Evolutionary conservation across 1,140 invertebrate genomes (phyloP).

Genomic region (Sinella curviseta): DNA sequence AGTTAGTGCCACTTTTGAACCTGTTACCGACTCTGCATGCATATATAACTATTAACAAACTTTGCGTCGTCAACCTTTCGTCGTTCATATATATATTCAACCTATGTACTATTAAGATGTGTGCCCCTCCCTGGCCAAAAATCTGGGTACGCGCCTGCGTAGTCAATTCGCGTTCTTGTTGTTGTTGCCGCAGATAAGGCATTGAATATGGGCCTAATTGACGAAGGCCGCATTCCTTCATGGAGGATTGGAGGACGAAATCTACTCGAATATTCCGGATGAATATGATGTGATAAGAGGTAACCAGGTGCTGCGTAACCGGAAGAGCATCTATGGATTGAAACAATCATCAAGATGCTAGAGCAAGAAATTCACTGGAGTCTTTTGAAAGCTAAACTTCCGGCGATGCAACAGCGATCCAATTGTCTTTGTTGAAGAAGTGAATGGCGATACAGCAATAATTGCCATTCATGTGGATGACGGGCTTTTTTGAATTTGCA

Average conservation of each 20-base stretch:
- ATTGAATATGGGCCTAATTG: conserved; percentile 35
- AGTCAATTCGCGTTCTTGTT: conserved; percentile 49
- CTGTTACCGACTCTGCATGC: too few relatives aligned
- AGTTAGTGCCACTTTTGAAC: too few relatives aligned
- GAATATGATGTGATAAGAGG: conserved; percentile 36
- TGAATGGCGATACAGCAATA: conserved; percentile 44
- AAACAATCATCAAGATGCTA: conserved; percentile 49
- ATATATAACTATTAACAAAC: too few relatives aligned
- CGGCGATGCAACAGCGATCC: conserved; percentile 51
- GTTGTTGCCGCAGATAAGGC: conserved; percentile 41
- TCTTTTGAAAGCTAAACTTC: conserved; percentile 51
- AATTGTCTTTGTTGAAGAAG: conserved; percentile 50
- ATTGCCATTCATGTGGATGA: conserved; percentile 55
- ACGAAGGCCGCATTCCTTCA: conserved; percentile 53
- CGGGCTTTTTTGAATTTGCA: too few relatives aligned
- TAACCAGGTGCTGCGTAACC: conserved; percentile 50
- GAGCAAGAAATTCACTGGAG: conserved; percentile 33
- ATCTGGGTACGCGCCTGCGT: too few relatives aligned
- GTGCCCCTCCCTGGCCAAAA: too few relatives aligned
- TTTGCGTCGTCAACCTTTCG: too few relatives aligned
- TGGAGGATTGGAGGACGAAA: conserved; percentile 49
- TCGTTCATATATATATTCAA: too few relatives aligned
- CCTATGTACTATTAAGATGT: too few relatives aligned
- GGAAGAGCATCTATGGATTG: conserved; percentile 47
- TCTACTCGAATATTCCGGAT: conserved; percentile 49